Conservation (phyloP, 2,888 invertebrate species). For the Dendrolimus houi region DNA sequence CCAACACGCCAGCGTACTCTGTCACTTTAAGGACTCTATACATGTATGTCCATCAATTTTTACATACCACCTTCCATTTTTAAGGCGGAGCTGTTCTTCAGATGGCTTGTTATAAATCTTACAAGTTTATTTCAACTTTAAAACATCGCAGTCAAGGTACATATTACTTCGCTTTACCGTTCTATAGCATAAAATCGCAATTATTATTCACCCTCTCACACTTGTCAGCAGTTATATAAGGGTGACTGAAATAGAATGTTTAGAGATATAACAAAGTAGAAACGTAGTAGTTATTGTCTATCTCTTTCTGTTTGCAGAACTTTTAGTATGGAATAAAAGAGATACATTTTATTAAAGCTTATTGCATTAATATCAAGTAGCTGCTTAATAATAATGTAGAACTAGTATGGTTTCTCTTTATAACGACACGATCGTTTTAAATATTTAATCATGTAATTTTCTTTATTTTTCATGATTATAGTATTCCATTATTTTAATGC, state of each 20-base stretch:
- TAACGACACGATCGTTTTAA: slow-evolving; percentile 61
- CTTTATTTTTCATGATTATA: slow-evolving; percentile 55
- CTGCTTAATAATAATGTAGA: slow-evolving; percentile 69
- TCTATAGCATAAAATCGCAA: slow-evolving; percentile 44
- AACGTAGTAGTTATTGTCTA: slow-evolving; percentile 13
- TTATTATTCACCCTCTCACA: slow-evolving; percentile 52
- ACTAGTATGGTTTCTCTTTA: slow-evolving; percentile 64
- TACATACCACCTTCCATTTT: slow-evolving; percentile 77
- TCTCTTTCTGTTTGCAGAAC: slow-evolving; percentile 32
- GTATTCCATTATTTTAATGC: slow-evolving; percentile 47
- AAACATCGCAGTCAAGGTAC: not conserved
- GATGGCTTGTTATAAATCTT: slow-evolving; percentile 30
- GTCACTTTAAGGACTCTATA: slow-evolving; percentile 72
- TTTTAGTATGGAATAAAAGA: slow-evolving; percentile 40
- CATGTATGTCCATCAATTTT: slow-evolving; percentile 77
- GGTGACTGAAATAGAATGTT: slow-evolving; percentile 47
- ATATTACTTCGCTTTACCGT: slow-evolving; percentile 8
- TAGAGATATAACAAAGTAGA: slow-evolving; percentile 14
- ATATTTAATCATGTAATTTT: slow-evolving; percentile 73
- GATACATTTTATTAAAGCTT: slow-evolving; percentile 29
- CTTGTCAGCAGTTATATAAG: slow-evolving; percentile 30
- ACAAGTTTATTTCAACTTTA: slow-evolving; percentile 20
- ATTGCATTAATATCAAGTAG: slow-evolving; percentile 54
- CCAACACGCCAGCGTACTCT: slow-evolving; percentile 73
- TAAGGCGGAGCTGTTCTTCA: slow-evolving; percentile 74